Evolutionary conservation across 2,797 vertebrate genomes (phyloP).

Genomic region (Sebastes iracundus): DNA sequence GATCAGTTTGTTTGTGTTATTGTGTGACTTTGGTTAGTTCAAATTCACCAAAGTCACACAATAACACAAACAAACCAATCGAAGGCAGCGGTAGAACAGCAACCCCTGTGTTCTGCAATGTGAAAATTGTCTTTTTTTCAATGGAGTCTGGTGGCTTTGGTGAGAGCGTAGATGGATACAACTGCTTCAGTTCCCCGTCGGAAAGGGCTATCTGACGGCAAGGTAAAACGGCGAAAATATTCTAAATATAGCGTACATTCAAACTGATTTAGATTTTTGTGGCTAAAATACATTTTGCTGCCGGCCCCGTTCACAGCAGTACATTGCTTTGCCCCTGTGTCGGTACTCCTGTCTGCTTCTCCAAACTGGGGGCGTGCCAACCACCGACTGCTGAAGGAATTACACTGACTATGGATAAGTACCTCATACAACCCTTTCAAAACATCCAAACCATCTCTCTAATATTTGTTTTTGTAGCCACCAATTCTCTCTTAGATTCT

Average conservation of each 20-base stretch:
- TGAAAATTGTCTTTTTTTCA: not conserved
- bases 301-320: not conserved
- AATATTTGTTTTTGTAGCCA: not conserved
- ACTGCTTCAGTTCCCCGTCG: not conserved
- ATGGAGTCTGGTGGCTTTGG: not conserved
- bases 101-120: not conserved
- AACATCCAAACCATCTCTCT: too few species aligned
- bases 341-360: not conserved
- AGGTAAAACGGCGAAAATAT: not conserved
- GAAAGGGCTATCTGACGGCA: not conserved
- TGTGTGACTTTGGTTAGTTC: not conserved
- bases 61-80: not conserved
- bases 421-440: not conserved
- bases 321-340: not conserved
- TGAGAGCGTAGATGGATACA: not conserved
- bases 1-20: too few species aligned
- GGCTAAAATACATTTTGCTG: not conserved
- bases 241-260: not conserved
- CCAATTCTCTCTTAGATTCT: too few species aligned
- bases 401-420: not conserved
- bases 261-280: not conserved
- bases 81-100: too few species aligned
- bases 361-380: too few species aligned
- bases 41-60: not conserved
- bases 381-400: not conserved